These are phyloP conservation scores for Telmatochromis sp. DNA, from an alignment of 2,113 vertebrate species.

Conservation along the genomic window DNA sequence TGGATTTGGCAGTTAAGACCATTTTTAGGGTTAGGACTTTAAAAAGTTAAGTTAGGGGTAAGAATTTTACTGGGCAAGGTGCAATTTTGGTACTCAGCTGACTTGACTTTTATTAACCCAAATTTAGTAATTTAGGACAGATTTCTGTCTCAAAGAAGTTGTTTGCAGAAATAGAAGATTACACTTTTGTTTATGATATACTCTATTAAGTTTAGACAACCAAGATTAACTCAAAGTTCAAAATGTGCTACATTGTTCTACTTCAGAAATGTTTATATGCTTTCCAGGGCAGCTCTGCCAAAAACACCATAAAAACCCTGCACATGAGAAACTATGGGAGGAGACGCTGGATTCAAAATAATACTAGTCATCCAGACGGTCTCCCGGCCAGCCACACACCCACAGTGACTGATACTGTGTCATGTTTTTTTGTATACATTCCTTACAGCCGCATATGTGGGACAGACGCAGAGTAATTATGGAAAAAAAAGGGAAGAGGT, in stretches of 20 bases:
- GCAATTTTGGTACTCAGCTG: background rate
- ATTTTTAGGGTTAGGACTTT: background rate
- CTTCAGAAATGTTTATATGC: background rate
- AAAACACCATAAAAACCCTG: background rate
- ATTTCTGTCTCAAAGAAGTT: background rate
- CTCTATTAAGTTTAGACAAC: background rate
- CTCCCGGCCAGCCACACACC: background rate
- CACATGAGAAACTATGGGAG: conserved; percentile 22
- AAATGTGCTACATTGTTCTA: background rate
- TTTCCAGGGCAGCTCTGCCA: background rate
- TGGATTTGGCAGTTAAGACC: background rate
- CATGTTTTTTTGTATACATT: conserved; percentile 32
- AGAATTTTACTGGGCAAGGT: background rate
- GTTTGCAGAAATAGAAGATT: background rate
- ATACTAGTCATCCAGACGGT: conserved; percentile 25
- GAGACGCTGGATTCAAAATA: background rate
- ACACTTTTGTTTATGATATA: background rate
- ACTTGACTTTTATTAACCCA: background rate
- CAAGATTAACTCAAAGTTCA: background rate
- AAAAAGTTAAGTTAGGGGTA: background rate
- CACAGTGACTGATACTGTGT: conserved; percentile 21
- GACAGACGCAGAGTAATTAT: background rate
- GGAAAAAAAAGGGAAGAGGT: background rate
- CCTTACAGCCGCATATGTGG: background rate
- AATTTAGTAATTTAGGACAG: background rate